Evolutionary conservation across 2,797 vertebrate species (phyloP).

Genomic region (Aotus griseimembra): DNA sequence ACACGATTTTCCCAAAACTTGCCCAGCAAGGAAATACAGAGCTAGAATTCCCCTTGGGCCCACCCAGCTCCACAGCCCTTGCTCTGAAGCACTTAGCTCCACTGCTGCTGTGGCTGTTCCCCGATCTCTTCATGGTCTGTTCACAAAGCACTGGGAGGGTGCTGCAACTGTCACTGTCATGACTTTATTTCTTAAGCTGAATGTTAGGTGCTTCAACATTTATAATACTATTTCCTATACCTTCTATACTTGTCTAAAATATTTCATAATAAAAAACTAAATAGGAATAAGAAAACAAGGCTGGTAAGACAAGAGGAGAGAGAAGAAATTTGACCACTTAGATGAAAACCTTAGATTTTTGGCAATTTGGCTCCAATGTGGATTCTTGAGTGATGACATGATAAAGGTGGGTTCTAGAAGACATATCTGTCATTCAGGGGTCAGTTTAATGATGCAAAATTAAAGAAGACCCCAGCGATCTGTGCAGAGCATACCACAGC

Average conservation of each 20-base stretch:
- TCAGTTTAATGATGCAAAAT: background rate
- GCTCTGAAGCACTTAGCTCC: background rate
- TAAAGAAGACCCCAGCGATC: background rate
- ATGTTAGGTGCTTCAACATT: background rate
- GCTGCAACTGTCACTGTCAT: accelerated
- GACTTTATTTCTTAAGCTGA: background rate
- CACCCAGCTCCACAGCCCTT: background rate
- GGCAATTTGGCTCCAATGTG: background rate
- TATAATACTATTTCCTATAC: background rate
- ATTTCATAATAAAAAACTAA: background rate
- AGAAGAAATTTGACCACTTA: background rate
- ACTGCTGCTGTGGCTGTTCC: background rate
- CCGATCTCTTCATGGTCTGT: background rate
- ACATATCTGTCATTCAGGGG: background rate
- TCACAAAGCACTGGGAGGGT: background rate
- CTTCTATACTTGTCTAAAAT: background rate
- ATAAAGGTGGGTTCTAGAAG: background rate
- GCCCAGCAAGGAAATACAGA: background rate
- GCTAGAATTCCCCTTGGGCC: background rate
- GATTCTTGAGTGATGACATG: background rate
- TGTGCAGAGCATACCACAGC: background rate
- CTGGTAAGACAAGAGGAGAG: background rate
- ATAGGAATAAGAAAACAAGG: background rate
- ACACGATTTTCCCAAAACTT: background rate
- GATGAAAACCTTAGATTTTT: background rate